phyloP scores from a whole-genome alignment of 2,888 invertebrate genomes.

The Ichneumoninae sp. region DNA sequence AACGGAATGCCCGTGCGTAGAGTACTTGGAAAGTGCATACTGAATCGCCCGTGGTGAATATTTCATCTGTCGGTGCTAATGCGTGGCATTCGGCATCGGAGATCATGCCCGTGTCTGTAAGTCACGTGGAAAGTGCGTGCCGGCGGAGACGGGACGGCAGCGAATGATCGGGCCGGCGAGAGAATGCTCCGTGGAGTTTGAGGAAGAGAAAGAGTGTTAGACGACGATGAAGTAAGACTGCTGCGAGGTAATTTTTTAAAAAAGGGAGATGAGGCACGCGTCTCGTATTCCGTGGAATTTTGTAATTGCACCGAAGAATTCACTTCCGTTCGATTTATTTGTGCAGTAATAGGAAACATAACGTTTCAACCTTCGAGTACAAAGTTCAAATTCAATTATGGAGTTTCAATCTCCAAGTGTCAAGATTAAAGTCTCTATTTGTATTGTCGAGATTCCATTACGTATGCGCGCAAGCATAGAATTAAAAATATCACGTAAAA shows the following conservation, averaged over 20 bases:
- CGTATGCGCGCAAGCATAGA: too few relatives aligned
- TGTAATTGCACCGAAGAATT: background rate
- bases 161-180: conserved; percentile 39
- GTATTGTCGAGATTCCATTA: background rate
- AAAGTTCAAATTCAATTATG: background rate
- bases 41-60: conserved; percentile 45
- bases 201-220: conserved; percentile 1
- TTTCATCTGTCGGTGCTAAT: conserved; percentile 46
- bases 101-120: conserved; percentile 16
- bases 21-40: conserved; percentile 62
- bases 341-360: background rate
- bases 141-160: conserved; percentile 34
- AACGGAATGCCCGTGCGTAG: conserved; percentile 56
- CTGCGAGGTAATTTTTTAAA: background rate
- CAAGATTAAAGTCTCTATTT: background rate
- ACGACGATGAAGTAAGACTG: background rate
- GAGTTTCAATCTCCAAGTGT: background rate
- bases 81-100: conserved; percentile 40
- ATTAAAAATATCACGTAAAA: too few relatives aligned
- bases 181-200: conserved; percentile 1
- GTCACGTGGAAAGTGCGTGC: conserved; percentile 55
- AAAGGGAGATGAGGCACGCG: background rate
- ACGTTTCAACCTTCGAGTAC: background rate
- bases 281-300: background rate
- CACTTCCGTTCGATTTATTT: background rate